phyloP scores from a whole-genome alignment of 2,113 vertebrate genomes.

The Phylloscopus trochilus region DNA sequence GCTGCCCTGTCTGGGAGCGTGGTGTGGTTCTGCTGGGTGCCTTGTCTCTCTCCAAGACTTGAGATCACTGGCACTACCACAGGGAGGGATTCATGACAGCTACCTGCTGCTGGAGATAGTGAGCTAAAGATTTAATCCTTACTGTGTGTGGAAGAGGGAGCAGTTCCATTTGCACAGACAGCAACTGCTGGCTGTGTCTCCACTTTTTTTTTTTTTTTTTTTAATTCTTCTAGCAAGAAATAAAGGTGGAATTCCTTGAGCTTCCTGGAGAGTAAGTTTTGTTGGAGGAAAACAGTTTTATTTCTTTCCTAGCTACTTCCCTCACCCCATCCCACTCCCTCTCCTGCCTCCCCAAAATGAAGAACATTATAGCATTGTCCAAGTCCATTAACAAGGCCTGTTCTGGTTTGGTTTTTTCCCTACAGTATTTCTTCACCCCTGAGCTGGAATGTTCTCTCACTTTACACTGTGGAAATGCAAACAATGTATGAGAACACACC shows the following conservation, averaged over 20 bases:
- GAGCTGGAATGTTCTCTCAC: neutral
- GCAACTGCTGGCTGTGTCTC: neutral
- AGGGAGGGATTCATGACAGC: neutral
- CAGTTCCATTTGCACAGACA: neutral
- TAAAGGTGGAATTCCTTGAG: neutral
- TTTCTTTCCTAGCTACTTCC: neutral
- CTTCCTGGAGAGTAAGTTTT: neutral
- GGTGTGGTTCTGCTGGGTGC: neutral
- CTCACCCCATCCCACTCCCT: rapidly evolving
- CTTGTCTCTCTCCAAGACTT: neutral
- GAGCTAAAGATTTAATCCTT: neutral
- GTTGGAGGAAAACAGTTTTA: neutral
- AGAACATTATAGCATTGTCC: neutral
- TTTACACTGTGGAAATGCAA: neutral
- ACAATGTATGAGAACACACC: neutral
- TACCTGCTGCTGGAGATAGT: neutral
- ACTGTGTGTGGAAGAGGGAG: neutral
- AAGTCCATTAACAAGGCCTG: neutral
- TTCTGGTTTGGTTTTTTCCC: neutral
- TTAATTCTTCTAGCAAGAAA: neutral
- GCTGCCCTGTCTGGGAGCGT: rapidly evolving
- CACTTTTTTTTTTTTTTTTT: neutral
- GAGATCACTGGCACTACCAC: neutral
- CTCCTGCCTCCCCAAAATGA: neutral
- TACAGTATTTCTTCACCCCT: neutral